Conservation (phyloP, 2,888 invertebrate genomes). For the Oegoconia quadripuncta region DNA sequence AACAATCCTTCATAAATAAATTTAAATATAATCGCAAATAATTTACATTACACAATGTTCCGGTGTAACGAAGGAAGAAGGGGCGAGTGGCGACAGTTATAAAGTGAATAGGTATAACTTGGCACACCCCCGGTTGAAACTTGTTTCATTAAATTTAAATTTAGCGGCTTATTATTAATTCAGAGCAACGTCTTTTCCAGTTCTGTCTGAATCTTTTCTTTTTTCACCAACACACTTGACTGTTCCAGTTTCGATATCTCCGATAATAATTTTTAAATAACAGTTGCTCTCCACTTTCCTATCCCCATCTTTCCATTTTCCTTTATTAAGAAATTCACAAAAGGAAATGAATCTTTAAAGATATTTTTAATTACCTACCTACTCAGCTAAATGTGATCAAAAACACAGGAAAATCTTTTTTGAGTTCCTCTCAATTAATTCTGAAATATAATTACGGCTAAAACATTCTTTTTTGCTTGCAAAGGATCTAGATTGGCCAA, state of each 20-base stretch:
- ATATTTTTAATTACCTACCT: slow-evolving; percentile 11
- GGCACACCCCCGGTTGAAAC: slow-evolving; percentile 43
- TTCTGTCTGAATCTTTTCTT: slow-evolving; percentile 37
- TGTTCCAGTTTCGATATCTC: slow-evolving; percentile 34
- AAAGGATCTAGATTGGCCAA: slow-evolving; percentile 36
- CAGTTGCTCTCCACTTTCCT: background rate
- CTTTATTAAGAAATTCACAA: slow-evolving; percentile 8
- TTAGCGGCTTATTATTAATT: slow-evolving; percentile 67
- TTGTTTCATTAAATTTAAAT: slow-evolving; percentile 73
- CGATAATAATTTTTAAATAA: slow-evolving; percentile 27
- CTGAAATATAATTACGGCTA: slow-evolving; percentile 17
- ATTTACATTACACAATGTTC: slow-evolving; percentile 46
- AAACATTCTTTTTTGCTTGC: slow-evolving; percentile 18
- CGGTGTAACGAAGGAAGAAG: slow-evolving; percentile 34
- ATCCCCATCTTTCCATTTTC: slow-evolving; percentile 11
- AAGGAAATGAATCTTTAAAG: slow-evolving; percentile 7
- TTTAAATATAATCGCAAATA: slow-evolving; percentile 32
- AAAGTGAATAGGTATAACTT: slow-evolving; percentile 47
- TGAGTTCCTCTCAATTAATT: slow-evolving; percentile 16
- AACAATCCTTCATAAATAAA: slow-evolving; percentile 37
- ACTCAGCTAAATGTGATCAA: slow-evolving; percentile 4
- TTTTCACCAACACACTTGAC: slow-evolving; percentile 41
- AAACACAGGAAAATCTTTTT: slow-evolving; percentile 11
- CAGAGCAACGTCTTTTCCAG: slow-evolving; percentile 52
- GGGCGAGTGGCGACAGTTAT: slow-evolving; percentile 40